Evolutionary conservation across 2,797 vertebrate species (phyloP), one percentile per base, ranked within the genome.

Genomic region (Epinephelus coioides): DNA sequence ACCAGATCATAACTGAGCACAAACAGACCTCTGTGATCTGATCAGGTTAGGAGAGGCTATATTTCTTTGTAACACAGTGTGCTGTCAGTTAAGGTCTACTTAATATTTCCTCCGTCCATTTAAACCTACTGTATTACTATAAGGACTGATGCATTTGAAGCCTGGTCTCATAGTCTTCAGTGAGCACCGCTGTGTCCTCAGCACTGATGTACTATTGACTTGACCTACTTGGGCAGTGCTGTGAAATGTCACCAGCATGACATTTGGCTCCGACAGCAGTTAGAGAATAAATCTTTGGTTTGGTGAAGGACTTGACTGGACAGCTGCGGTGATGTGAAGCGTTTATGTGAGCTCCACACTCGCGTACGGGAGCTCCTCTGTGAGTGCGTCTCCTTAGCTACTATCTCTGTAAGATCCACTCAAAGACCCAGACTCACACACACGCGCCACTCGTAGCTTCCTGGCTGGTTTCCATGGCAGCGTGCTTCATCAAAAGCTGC

Each of bases 391-490:
- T 89, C 91, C 84, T 44, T 83, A 72, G 89, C 77, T 76, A 91
- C 87, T 90, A 91, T 93, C 92, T 78, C 50, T 73, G 72, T 49
- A 54, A 79, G 75, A 92, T 89, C 90, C 84, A 66, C 76, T 69
- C 76, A 34, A 75, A 84, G 76, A 73, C 68, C 8, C 67, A 73
- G 55, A 76, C 69, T 43, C 47, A 55, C 61, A 64, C n/a, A 40
- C 72, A 69, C 68, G 46, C 59, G n/a, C 61, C 71, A 21, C 81
- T 66, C 4, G 44, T 72, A 82, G 91, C 87, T 92, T 94, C 86
- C 90, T 89, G 80, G 61, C 78, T 71, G 69, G 94, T 95, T 94
- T 80, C 95, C 92, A 95, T 94, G 92, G 88, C 79, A 94, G 83
- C 92, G 12, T 44, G 79, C 83, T 84, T 89, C 92, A 93, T 94